Percentiles rank a stretch among this genome's conserved stretches.
Evolutionary conservation across 2,113 vertebrate species (phyloP).

Genomic region (Nematolebias whitei): DNA sequence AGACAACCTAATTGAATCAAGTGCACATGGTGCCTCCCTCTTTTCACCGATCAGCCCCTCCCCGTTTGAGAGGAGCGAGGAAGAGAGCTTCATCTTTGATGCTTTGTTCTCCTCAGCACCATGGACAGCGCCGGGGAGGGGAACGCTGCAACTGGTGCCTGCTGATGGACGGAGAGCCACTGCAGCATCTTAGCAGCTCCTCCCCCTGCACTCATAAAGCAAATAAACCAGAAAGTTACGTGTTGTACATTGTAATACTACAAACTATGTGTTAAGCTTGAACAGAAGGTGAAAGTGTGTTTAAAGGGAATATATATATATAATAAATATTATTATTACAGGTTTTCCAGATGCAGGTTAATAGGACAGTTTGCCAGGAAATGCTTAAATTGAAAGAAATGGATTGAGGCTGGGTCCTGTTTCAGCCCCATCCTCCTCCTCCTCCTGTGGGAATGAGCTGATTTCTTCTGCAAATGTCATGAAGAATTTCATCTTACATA

Average conservation of each 20-base stretch:
- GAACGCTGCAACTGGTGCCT: slow-evolving; percentile 74
- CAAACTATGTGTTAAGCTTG: slow-evolving; percentile 17
- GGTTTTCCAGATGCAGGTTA: slow-evolving; percentile 59
- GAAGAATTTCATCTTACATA: slow-evolving; percentile 17
- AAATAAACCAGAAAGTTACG: slow-evolving; percentile 7
- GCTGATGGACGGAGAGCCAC: slow-evolving; percentile 46
- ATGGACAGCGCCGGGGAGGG: slow-evolving; percentile 74
- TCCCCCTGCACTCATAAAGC: slow-evolving; percentile 5
- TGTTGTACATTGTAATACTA: slow-evolving; percentile 6
- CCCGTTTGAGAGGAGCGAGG: slow-evolving; percentile 37
- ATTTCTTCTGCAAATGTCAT: slow-evolving; percentile 37
- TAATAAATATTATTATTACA: slow-evolving; percentile 53
- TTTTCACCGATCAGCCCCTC: slow-evolving; percentile 60
- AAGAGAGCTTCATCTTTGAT: slow-evolving; percentile 67
- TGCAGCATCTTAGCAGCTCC: slow-evolving; percentile 14
- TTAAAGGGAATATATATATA: no score
- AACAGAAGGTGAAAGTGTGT: not conserved
- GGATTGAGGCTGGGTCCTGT: slow-evolving; percentile 8
- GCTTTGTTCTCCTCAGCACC: slow-evolving; percentile 71
- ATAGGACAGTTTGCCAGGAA: slow-evolving; percentile 55
- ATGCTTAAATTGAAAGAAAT: slow-evolving; percentile 43
- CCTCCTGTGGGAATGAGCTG: slow-evolving; percentile 8
- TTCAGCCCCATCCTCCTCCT: slow-evolving; percentile 26
- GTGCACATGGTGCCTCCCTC: slow-evolving; percentile 73
- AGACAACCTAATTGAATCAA: slow-evolving; percentile 94